Conservation (phyloP, 2,888 invertebrate species). For the Oscheius myriophilus region DNA sequence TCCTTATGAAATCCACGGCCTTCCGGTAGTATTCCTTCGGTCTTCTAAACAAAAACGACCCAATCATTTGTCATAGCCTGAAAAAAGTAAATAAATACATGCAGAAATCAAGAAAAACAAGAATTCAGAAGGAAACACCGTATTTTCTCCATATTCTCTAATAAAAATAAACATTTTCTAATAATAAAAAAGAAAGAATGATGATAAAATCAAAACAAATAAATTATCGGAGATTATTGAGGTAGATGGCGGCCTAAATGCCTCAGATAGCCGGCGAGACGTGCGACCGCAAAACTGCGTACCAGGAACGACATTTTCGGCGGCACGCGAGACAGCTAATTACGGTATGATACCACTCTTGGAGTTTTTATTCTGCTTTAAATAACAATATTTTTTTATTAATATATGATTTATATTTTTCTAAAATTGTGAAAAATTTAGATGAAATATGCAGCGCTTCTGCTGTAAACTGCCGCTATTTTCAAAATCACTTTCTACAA, state of each 20-base stretch:
- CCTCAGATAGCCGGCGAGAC: background rate
- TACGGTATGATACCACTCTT: background rate
- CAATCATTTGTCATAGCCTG: constrained; percentile 13
- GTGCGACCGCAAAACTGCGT: background rate
- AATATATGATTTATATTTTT: too few relatives aligned
- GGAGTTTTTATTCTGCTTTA: too few relatives aligned
- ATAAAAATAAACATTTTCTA: background rate
- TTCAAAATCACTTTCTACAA: background rate
- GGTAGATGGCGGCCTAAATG: background rate
- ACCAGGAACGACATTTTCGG: background rate
- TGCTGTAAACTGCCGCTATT: constrained; percentile 4
- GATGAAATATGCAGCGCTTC: constrained; percentile 19
- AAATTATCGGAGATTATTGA: background rate
- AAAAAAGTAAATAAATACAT: background rate
- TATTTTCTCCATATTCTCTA: background rate
- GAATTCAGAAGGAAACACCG: background rate
- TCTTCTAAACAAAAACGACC: background rate
- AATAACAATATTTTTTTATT: too few relatives aligned
- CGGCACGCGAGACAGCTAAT: background rate
- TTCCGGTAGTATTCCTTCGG: constrained; percentile 7
- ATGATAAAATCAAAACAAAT: background rate
- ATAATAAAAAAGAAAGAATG: background rate
- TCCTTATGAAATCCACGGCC: constrained; percentile 16
- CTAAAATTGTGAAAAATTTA: background rate
- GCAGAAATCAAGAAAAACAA: background rate